A percentile compares a stretch with the other conserved stretches of the same genome.
Evolutionary conservation across 2,797 vertebrate genomes (phyloP).

Genomic region (Mormyrus proboscirostris): DNA sequence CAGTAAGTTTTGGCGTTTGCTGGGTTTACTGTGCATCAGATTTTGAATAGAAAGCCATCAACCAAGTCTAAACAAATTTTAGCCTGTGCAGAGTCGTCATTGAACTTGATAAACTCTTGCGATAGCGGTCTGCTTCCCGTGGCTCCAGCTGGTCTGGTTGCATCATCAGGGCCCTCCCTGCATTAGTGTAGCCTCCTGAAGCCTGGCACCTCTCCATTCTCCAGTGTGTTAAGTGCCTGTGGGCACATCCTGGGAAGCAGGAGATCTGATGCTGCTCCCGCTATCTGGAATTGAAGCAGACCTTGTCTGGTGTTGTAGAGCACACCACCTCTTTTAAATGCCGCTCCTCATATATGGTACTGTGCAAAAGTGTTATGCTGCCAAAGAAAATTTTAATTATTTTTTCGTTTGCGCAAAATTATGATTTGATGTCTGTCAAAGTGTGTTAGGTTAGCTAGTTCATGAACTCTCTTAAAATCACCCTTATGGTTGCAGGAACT

Average conservation of each 20-base stretch:
- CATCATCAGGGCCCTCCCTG: no score
- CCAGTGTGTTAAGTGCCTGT: not conserved
- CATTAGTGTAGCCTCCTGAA: not conserved
- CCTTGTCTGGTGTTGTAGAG: not conserved
- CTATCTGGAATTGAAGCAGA: no score
- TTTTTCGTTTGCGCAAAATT: not conserved
- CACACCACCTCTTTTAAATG: not conserved
- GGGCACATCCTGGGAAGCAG: not conserved
- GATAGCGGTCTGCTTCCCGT: not conserved
- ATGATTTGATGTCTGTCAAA: not conserved
- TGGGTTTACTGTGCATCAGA: not conserved
- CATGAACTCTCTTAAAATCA: not conserved
- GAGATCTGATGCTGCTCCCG: not conserved
- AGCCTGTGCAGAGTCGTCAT: not conserved
- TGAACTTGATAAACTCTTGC: not conserved
- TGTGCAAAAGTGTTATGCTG: not conserved
- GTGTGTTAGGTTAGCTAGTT: not conserved
- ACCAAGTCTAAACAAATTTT: not conserved
- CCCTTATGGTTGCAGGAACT: not conserved
- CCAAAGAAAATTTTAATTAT: not conserved
- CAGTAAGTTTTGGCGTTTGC: not conserved
- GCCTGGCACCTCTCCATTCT: not conserved
- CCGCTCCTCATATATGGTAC: not conserved
- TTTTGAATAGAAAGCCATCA: not conserved
- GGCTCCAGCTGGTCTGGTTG: not conserved